These are phyloP conservation scores for Tanypteryx hageni DNA, from an alignment of 2,888 invertebrate genomes.

Conservation along the genomic window DNA sequence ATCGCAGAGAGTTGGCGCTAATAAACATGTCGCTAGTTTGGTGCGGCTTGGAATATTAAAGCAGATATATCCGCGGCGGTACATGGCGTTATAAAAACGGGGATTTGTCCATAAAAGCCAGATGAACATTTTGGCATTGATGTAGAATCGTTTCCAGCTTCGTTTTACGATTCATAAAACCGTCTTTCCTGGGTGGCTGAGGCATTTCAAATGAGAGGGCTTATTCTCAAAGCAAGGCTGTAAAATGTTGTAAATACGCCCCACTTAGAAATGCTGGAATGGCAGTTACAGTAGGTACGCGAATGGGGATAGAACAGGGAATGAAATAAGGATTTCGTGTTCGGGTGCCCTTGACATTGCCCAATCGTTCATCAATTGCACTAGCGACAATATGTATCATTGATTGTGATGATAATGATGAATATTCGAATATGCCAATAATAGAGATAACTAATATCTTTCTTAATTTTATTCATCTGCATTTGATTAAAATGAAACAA, in stretches of 20 bases:
- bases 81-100: background rate
- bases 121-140: conserved; percentile 10
- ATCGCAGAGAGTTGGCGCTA: background rate
- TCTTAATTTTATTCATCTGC: too few species aligned
- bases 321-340: background rate
- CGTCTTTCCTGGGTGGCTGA: background rate
- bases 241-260: background rate
- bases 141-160: background rate
- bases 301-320: background rate
- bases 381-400: too few species aligned
- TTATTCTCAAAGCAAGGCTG: background rate
- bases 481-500: too few species aligned
- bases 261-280: background rate
- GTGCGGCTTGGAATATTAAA: background rate
- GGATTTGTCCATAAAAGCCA: conserved; percentile 4
- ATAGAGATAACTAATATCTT: too few species aligned
- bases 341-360: too few species aligned
- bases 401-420: too few species aligned
- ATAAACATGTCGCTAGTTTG: background rate
- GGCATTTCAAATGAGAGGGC: conserved; percentile 1
- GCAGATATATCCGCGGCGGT: background rate
- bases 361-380: too few species aligned
- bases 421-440: too few species aligned
- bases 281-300: background rate
- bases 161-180: conserved; percentile 19